Percentiles rank a stretch among this genome's conserved stretches.
Evolutionary conservation across 2,113 vertebrate genomes (phyloP).

Genomic region (Hypanus sabinus): DNA sequence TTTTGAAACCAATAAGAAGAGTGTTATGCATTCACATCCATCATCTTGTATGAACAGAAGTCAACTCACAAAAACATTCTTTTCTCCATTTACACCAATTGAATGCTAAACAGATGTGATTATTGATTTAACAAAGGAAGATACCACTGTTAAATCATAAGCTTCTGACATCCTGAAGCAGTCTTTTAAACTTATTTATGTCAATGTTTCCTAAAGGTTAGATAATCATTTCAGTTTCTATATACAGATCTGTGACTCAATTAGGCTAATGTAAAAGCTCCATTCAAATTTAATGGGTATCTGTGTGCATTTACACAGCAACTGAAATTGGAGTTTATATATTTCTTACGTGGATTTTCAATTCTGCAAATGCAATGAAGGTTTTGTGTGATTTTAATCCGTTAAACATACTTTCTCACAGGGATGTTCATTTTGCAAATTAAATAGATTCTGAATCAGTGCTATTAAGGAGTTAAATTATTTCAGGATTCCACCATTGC

Average conservation of each 20-base stretch:
- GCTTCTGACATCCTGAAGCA: neutral
- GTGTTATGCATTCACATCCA: neutral
- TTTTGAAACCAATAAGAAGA: neutral
- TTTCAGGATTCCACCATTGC: neutral
- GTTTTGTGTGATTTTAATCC: neutral
- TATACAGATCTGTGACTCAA: neutral
- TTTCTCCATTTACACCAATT: neutral
- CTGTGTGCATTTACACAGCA: neutral
- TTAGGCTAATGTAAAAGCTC: neutral
- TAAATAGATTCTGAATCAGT: neutral
- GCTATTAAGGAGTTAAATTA: neutral
- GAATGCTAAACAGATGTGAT: neutral
- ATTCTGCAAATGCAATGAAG: too few species aligned
- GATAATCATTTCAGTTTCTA: neutral
- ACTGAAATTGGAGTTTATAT: neutral
- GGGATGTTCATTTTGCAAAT: neutral
- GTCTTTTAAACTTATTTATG: neutral
- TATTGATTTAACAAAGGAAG: neutral
- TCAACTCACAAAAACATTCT: neutral
- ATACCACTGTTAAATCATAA: neutral
- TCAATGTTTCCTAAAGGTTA: neutral
- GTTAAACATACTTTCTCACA: neutral
- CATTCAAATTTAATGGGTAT: neutral
- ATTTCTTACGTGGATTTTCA: neutral
- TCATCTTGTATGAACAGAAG: neutral